Percentiles rank a stretch among this genome's conserved stretches.
Evolutionary conservation across 1,140 invertebrate genomes (phyloP).

Genomic region (Drosophila erecta): DNA sequence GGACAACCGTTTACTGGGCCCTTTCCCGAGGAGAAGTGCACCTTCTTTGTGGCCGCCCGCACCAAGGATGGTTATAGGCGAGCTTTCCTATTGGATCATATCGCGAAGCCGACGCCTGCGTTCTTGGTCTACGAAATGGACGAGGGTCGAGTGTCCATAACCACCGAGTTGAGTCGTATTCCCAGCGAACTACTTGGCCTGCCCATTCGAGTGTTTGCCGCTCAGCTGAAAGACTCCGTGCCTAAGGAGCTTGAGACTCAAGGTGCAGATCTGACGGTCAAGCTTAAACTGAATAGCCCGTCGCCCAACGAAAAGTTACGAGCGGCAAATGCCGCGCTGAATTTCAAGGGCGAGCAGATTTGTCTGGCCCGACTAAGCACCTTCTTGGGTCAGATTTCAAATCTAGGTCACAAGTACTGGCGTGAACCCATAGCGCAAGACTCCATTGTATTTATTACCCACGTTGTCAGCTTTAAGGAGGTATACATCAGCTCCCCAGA

Average conservation of each 20-base stretch:
- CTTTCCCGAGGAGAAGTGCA: slow-evolving; percentile 13
- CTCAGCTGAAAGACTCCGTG: slow-evolving; percentile 4
- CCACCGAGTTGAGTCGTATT: slow-evolving; percentile 43
- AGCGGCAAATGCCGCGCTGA: slow-evolving; percentile 5
- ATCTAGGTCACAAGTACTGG: slow-evolving; percentile 55
- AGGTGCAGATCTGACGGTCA: slow-evolving; percentile 19
- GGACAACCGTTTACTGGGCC: neutral
- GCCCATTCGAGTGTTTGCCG: slow-evolving; percentile 42
- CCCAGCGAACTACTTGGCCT: slow-evolving; percentile 37
- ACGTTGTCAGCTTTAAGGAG: slow-evolving; percentile 26
- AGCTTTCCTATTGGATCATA: slow-evolving; percentile 48
- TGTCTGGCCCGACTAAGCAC: slow-evolving; percentile 20
- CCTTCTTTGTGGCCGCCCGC: slow-evolving; percentile 40
- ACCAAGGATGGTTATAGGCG: slow-evolving; percentile 52
- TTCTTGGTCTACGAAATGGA: slow-evolving; percentile 67
- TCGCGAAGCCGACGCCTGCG: slow-evolving; percentile 17
- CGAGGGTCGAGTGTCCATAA: slow-evolving; percentile 45
- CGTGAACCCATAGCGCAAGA: slow-evolving; percentile 19
- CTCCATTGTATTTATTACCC: slow-evolving; percentile 39
- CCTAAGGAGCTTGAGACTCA: neutral
- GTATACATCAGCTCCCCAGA: slow-evolving; percentile 51
- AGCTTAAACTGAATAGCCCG: slow-evolving; percentile 16
- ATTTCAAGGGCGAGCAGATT: slow-evolving; percentile 18
- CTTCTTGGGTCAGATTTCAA: slow-evolving; percentile 29
- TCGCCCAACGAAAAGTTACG: slow-evolving; percentile 3